These are phyloP conservation scores for Lasioglossum baleicum DNA, from an alignment of 1,140 invertebrate species.

Conservation along the genomic window DNA sequence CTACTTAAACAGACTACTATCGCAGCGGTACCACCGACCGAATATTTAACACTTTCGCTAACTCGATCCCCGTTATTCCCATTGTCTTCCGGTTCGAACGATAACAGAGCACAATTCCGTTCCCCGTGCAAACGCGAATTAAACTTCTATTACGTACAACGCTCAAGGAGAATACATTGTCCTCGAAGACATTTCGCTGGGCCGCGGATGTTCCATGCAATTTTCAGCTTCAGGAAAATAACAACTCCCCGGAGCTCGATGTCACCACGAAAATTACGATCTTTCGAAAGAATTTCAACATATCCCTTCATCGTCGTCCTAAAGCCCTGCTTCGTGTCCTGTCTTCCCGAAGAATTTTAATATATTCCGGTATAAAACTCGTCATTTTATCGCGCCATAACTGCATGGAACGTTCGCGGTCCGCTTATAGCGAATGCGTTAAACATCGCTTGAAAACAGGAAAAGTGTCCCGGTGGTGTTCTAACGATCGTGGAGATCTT, in stretches of 20 bases:
- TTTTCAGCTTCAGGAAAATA: not conserved
- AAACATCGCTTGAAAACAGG: not conserved
- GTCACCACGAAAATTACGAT: no score
- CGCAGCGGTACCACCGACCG: conserved; percentile 56
- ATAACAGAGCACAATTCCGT: no score
- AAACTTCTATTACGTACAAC: conserved; percentile 3
- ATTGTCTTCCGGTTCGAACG: not conserved
- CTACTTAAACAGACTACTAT: conserved; percentile 70
- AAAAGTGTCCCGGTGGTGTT: not conserved
- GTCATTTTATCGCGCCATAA: no score
- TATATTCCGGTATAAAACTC: no score
- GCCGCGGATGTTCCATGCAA: not conserved
- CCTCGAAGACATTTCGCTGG: not conserved
- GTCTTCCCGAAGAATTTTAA: no score
- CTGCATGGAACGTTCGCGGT: no score
- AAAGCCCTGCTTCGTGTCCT: no score
- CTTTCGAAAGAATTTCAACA: no score
- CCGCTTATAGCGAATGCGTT: conserved; percentile 14
- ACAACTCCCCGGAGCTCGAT: no score
- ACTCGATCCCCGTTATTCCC: not conserved
- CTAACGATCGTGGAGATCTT: conserved; percentile 6
- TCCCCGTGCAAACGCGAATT: not conserved
- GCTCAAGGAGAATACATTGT: not conserved
- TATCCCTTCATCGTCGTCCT: no score
- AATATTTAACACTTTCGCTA: conserved; percentile 42